Evolutionary conservation across 2,888 invertebrate species (phyloP).

Genomic region (Caprella mutica): DNA sequence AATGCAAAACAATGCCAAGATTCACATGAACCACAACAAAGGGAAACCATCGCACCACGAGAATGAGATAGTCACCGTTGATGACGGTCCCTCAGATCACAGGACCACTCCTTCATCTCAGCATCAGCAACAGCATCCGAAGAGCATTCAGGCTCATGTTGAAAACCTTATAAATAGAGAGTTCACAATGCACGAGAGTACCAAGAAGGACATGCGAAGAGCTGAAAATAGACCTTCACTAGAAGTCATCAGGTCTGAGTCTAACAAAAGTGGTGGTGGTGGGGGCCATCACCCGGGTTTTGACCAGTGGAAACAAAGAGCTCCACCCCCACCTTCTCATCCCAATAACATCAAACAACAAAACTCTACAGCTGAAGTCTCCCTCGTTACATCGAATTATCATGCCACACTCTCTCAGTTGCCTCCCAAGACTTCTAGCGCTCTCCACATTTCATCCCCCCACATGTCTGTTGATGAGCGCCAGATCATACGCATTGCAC

Average conservation of each 20-base stretch:
- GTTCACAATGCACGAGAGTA: neutral
- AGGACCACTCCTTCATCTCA: slow-evolving; percentile 9
- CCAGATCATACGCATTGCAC: slow-evolving; percentile 32
- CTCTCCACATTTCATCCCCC: too few relatives aligned
- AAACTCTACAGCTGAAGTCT: too few relatives aligned
- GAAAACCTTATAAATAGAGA: slow-evolving; percentile 25
- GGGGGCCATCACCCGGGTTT: slow-evolving; percentile 6
- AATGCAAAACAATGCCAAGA: slow-evolving; percentile 11
- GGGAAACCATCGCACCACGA: slow-evolving; percentile 15
- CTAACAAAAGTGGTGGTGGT: too few relatives aligned
- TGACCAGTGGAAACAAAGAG: slow-evolving; percentile 8
- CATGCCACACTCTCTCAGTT: too few relatives aligned
- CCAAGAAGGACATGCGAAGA: neutral
- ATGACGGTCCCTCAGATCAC: slow-evolving; percentile 25
- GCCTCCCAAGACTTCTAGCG: too few relatives aligned
- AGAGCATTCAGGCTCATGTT: slow-evolving; percentile 27
- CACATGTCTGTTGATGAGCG: slow-evolving; percentile 32
- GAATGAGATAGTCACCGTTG: slow-evolving; percentile 31
- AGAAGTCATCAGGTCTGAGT: slow-evolving; percentile 25
- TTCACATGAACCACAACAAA: slow-evolving; percentile 11
- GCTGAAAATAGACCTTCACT: slow-evolving; percentile 17
- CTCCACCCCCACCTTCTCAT: neutral
- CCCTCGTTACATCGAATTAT: too few relatives aligned
- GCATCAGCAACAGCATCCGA: slow-evolving; percentile 14
- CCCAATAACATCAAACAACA: too few relatives aligned